These are phyloP conservation scores for Oriolus oriolus DNA, from an alignment of 2,113 vertebrate species.

Conservation along the genomic window DNA sequence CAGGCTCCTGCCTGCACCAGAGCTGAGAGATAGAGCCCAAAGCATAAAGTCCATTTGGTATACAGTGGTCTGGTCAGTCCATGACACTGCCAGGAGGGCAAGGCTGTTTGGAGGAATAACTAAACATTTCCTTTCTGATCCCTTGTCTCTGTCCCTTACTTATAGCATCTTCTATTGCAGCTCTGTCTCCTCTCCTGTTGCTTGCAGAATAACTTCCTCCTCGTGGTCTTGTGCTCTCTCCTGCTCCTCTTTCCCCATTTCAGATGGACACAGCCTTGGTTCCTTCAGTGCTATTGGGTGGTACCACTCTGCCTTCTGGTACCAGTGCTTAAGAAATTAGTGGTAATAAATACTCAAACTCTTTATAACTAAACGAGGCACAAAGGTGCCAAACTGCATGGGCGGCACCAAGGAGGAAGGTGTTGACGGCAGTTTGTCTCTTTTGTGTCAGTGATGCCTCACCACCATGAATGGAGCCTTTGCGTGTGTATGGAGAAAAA, in stretches of 20 bases:
- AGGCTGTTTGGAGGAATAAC: background rate
- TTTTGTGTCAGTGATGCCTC: slow-evolving; percentile 41
- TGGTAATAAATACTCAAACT: slow-evolving; percentile 12
- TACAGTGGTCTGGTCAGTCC: background rate
- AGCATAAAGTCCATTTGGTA: background rate
- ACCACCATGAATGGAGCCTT: background rate
- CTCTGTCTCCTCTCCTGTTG: background rate
- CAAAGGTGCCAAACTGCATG: slow-evolving; percentile 51
- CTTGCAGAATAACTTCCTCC: background rate
- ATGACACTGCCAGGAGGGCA: background rate
- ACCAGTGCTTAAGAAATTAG: background rate
- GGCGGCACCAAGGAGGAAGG: slow-evolving; percentile 32
- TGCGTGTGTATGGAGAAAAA: background rate
- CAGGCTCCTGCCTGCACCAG: background rate
- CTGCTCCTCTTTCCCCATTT: background rate
- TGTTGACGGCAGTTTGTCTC: slow-evolving; percentile 56
- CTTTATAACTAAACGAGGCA: slow-evolving; percentile 16
- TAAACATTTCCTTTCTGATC: background rate
- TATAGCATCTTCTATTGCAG: background rate
- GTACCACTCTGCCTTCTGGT: background rate
- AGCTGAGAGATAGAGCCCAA: background rate
- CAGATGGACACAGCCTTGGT: background rate
- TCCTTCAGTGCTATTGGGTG: background rate
- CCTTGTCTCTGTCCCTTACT: background rate
- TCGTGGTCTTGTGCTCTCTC: background rate